Percentiles rank a stretch among this genome's conserved stretches.
These are phyloP conservation scores for Maccullochella peelii DNA, from an alignment of 2,113 vertebrate genomes.

Conservation along the genomic window DNA sequence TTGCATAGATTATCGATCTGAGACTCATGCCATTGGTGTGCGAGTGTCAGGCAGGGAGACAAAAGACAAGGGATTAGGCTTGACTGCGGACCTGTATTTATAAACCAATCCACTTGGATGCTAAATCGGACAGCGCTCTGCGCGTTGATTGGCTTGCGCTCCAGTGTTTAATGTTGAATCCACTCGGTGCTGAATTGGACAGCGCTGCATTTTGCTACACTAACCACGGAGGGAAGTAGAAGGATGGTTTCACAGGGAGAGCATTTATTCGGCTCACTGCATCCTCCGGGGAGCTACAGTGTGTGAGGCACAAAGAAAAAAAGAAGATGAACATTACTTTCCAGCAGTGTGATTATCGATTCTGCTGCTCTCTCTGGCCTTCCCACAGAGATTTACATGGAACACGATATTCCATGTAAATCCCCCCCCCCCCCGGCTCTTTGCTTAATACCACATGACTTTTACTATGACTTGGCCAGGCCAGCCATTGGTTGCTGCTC, in stretches of 20 bases:
- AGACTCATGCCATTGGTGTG: too few relatives aligned
- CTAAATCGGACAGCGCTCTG: too few relatives aligned
- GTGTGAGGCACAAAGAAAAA: constrained; percentile 18
- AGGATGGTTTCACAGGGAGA: not conserved
- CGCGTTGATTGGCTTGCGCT: too few relatives aligned
- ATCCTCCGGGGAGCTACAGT: constrained; percentile 11
- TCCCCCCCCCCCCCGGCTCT: constrained; percentile 36
- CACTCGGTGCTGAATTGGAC: too few relatives aligned
- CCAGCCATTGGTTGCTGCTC: constrained; percentile 23
- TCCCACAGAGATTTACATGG: constrained; percentile 46
- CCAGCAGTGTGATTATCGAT: constrained; percentile 56
- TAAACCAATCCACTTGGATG: too few relatives aligned
- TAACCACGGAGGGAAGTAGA: constrained; percentile 3
- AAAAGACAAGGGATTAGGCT: too few relatives aligned
- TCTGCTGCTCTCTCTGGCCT: constrained; percentile 40
- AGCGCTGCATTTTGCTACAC: too few relatives aligned
- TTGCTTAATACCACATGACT: constrained; percentile 38
- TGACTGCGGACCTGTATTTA: too few relatives aligned
- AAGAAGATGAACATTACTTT: constrained; percentile 22
- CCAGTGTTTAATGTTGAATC: too few relatives aligned
- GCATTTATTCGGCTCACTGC: constrained; percentile 40
- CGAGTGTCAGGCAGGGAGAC: too few relatives aligned
- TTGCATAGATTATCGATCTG: too few relatives aligned
- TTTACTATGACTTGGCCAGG: constrained; percentile 33
- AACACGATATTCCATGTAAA: too few relatives aligned